phyloP scores from a whole-genome alignment of 2,113 vertebrate genomes.

The Nettapus auritus region DNA sequence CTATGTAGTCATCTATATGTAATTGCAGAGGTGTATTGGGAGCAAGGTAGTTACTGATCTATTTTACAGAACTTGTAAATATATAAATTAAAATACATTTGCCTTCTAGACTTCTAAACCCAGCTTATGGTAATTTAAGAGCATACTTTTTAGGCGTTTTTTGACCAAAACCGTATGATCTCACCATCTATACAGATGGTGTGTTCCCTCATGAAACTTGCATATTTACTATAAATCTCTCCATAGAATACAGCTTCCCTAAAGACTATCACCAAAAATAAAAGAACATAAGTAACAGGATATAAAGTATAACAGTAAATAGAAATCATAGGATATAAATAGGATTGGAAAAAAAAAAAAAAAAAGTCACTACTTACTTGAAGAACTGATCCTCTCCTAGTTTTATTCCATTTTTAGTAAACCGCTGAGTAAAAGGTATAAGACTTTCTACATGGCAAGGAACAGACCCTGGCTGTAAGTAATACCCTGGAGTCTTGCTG shows the following conservation, averaged over 20 bases:
- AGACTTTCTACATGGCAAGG: slow-evolving; percentile 89
- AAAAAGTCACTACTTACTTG: slow-evolving; percentile 77
- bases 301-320: neutral
- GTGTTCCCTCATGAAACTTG: neutral
- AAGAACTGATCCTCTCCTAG: slow-evolving; percentile 91
- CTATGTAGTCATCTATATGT: neutral
- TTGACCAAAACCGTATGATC: neutral
- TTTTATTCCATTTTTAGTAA: slow-evolving; percentile 84
- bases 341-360: neutral
- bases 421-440: slow-evolving; percentile 89
- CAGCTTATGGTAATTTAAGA: neutral
- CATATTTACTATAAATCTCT: neutral
- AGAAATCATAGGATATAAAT: neutral
- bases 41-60: neutral
- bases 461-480: slow-evolving; percentile 86
- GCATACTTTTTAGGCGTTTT: neutral
- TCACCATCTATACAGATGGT: neutral
- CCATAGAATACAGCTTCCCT: neutral
- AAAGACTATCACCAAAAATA: neutral
- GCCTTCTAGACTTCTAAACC: neutral
- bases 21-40: too few species aligned
- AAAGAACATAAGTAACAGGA: neutral
- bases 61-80: neutral
- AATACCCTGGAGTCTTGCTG: slow-evolving; percentile 87
- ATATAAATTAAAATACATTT: neutral